These are phyloP conservation scores for Pseudobourletiella spinata DNA, from an alignment of 1,140 invertebrate genomes.

Conservation along the genomic window DNA sequence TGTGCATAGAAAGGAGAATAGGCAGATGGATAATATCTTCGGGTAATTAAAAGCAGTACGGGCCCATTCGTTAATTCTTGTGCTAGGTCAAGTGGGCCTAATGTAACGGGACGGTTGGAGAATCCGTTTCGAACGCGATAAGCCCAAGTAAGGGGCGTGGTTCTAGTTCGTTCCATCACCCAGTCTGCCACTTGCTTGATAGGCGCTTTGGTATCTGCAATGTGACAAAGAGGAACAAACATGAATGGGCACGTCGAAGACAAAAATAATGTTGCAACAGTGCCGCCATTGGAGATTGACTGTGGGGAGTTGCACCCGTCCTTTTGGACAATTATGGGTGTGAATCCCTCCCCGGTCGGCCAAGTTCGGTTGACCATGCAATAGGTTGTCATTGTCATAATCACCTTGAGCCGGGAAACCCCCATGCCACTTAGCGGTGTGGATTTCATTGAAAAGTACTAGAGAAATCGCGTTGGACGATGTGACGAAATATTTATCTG, in stretches of 20 bases:
- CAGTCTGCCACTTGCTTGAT: conserved; percentile 32
- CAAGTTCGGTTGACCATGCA: too few relatives aligned
- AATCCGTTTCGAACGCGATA: conserved; percentile 32
- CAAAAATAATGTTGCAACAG: too few relatives aligned
- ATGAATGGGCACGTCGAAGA: too few relatives aligned
- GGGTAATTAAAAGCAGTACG: conserved; percentile 33
- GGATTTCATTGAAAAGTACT: conserved; percentile 36
- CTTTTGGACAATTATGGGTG: too few relatives aligned
- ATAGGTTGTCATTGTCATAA: too few relatives aligned
- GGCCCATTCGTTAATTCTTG: conserved; percentile 26
- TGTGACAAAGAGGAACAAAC: too few relatives aligned
- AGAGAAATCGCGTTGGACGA: conserved; percentile 31
- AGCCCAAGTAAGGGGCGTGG: conserved; percentile 30
- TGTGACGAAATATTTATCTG: conserved; percentile 31
- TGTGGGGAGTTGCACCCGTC: too few relatives aligned
- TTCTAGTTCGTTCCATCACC: conserved; percentile 23
- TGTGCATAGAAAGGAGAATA: conserved; percentile 34
- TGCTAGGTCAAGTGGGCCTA: conserved; percentile 27
- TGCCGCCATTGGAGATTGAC: too few relatives aligned
- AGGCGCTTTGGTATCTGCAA: conserved; percentile 24
- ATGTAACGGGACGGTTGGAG: conserved; percentile 27
- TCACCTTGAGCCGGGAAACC: conserved; percentile 16
- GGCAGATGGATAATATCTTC: conserved; percentile 30
- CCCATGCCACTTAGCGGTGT: conserved; percentile 33
- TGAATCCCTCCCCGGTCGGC: too few relatives aligned